Percentiles rank a stretch among this genome's conserved stretches.
These are phyloP conservation scores for Daktulosphaira vitifoliae DNA, from an alignment of 1,140 invertebrate species.

Conservation along the genomic window DNA sequence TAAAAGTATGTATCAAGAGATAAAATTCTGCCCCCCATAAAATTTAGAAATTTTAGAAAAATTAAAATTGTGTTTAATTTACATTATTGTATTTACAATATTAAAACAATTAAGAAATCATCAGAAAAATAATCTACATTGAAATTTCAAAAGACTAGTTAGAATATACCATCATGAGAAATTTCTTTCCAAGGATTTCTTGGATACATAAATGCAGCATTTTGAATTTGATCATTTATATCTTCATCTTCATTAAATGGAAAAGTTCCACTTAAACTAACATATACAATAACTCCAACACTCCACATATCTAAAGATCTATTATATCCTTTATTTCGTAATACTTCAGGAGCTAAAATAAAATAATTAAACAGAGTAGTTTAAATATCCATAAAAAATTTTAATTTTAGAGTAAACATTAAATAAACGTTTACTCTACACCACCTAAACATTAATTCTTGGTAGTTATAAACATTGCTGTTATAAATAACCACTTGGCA, in stretches of 20 bases:
- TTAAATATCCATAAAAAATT: not conserved
- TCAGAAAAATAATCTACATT: too few species aligned
- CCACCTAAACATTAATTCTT: too few species aligned
- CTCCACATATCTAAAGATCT: conserved; percentile 99
- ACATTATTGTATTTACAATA: too few species aligned
- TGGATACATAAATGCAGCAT: conserved; percentile 99
- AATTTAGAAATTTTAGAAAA: too few species aligned
- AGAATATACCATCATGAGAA: conserved; percentile 80
- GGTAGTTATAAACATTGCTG: too few species aligned
- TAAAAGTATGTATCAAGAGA: too few species aligned
- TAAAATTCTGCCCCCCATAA: too few species aligned
- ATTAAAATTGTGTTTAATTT: too few species aligned
- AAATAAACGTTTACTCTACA: not conserved
- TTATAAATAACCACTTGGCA: too few species aligned
- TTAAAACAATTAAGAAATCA: too few species aligned
- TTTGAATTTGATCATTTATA: conserved; percentile 98
- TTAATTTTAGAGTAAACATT: not conserved
- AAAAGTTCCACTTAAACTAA: conserved; percentile 92
- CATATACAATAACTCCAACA: conserved; percentile 97
- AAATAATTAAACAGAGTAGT: conserved; percentile 29
- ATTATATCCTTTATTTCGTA: conserved; percentile 98
- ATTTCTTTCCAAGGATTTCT: conserved; percentile 97
- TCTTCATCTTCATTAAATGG: conserved; percentile 99
- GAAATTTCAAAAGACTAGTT: too few species aligned
- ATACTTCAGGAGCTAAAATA: conserved; percentile 85